A percentile compares a stretch with the other conserved stretches of the same genome.
Evolutionary conservation across 2,113 vertebrate genomes (phyloP).

Genomic region (Nothoprocta pentlandii): DNA sequence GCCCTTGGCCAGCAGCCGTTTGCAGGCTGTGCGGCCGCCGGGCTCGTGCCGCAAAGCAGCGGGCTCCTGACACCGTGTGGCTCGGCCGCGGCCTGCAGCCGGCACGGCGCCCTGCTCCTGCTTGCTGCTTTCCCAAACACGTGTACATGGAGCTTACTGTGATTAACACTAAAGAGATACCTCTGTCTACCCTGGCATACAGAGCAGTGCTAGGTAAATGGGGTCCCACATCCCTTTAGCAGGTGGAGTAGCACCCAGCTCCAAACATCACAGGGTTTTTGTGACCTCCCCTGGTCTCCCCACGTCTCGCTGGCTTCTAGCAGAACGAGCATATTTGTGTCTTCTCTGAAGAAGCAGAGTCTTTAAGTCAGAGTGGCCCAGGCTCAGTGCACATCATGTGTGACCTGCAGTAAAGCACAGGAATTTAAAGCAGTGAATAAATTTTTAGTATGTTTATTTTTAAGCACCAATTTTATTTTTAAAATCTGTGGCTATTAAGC

Average conservation of each 20-base stretch:
- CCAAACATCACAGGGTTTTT: not conserved
- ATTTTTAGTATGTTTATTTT: not conserved
- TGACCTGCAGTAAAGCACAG: not conserved
- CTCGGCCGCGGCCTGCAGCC: constrained; percentile 21
- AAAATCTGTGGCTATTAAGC: not conserved
- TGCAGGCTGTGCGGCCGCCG: not conserved
- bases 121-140: not conserved
- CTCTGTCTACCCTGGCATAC: not conserved
- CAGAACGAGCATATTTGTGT: not conserved
- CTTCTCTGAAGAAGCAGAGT: not conserved
- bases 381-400: not conserved
- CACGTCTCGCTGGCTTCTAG: too few relatives aligned
- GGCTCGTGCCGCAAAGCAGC: not conserved
- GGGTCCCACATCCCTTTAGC: not conserved
- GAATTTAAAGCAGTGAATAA: not conserved
- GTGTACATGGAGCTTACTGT: not conserved
- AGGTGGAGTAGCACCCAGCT: not conserved
- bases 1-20: not conserved
- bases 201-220: not conserved
- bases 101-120: not conserved
- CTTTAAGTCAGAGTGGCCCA: not conserved
- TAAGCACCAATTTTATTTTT: not conserved
- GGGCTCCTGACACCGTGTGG: constrained; percentile 73
- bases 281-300: not conserved
- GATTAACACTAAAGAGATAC: not conserved